phyloP scores from a whole-genome alignment of 2,888 invertebrate species.

The Oxytorus armatus region DNA sequence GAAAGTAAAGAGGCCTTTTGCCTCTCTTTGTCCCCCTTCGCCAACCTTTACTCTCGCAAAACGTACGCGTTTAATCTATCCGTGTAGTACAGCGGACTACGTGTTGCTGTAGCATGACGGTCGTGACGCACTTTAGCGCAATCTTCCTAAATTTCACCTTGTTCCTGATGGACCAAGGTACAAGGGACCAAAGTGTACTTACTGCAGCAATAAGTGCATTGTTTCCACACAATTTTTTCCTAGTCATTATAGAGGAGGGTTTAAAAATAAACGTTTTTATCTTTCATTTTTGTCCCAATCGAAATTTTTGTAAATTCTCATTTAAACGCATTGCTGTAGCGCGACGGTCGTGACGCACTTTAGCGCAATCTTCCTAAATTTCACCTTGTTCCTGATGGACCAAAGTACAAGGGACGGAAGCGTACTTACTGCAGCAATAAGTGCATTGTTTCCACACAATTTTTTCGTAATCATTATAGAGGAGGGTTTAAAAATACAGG shows the following conservation, averaged over 20 bases:
- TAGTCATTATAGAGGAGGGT: no score
- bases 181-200: background rate
- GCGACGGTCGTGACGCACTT: background rate
- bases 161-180: background rate
- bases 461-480: background rate
- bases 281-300: no score
- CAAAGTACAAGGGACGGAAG: background rate
- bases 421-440: background rate
- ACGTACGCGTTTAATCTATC: slow-evolving; percentile 37
- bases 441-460: no score
- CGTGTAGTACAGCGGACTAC: slow-evolving; percentile 32
- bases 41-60: slow-evolving; percentile 9
- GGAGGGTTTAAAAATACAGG: no score
- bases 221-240: background rate
- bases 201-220: background rate
- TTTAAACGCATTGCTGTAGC: background rate
- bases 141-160: slow-evolving; percentile 28
- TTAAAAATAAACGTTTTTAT: no score
- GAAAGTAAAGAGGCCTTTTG: slow-evolving; percentile 65
- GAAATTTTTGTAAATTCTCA: no score
- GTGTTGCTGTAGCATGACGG: slow-evolving; percentile 3
- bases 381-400: slow-evolving; percentile 17
- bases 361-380: slow-evolving; percentile 21
- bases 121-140: background rate
- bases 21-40: slow-evolving; percentile 28